Base-by-base conservation (phyloP, 2,888 invertebrate genomes). In the Conops quadrifasciatus region DNA sequence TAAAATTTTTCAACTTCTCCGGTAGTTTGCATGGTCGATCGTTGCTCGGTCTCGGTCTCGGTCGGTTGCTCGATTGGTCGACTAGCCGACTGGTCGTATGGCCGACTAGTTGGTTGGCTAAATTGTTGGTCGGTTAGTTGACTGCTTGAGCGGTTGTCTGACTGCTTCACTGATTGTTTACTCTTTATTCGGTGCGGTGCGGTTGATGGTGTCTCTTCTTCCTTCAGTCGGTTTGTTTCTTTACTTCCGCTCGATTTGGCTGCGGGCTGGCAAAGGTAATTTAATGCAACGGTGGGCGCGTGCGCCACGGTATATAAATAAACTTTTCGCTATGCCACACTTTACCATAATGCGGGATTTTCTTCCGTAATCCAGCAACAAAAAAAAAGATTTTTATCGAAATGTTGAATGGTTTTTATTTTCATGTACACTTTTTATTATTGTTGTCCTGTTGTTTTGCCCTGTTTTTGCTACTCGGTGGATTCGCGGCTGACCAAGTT, bases 1-100 rank as follows among this genome's bases (percentile, higher is more conserved):
- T 76, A 78, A 80, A 81, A 80, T 80, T 78, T 76, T 75, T 76
- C 81, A 79, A 82, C 79, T 82, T 82, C 81, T 78, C 75, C 80
- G 75, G 71, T 72, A 78, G 77, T n/a, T 36, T 36, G 36, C n/a
- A 36, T 36, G 36, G 36, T 36, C 36, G n/a, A 36, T 36, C 9
- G 4, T 36, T 36, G 36, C 9, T 36, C 36, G 4, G 36, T 36
- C 36, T 36, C 9, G 4, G 9, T 36, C 36, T 36, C 13, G 70
- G 59, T 73, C 67, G 69, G 67, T 71, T 67, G 68, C 68, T 72
- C 69, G 65, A 65, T 70, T 45, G 71, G 43, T 67, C 68, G 72
- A 51, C 74, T 74, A 51, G 60, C 67, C 58, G 71, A 60, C 70
- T 70, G 74, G 67, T 62, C 63, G 36, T 9, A 7, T 36, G 59